These are phyloP conservation scores for Poeciliopsis infans DNA, from an alignment of 2,797 vertebrate species.

Conservation along the genomic window DNA sequence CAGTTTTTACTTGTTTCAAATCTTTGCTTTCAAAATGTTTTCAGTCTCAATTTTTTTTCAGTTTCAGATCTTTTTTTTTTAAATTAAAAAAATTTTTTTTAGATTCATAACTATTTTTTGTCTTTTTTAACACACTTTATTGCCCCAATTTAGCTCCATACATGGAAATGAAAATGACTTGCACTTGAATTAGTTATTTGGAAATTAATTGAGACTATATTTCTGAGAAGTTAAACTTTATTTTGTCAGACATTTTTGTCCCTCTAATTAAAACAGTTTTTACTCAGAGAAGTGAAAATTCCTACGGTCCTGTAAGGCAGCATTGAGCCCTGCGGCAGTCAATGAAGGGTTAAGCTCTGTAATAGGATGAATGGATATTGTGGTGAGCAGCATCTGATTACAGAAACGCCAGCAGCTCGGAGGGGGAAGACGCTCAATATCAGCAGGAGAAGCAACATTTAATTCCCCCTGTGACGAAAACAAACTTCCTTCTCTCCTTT, in stretches of 20 bases:
- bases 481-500: neutral
- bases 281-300: neutral
- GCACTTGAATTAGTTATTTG: neutral
- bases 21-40: too few relatives aligned
- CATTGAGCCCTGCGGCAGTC: slow-evolving; percentile 25
- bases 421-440: slow-evolving; percentile 12
- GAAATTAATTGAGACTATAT: neutral
- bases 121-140: too few relatives aligned
- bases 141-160: too few relatives aligned
- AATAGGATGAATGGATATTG: slow-evolving; percentile 83
- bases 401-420: slow-evolving; percentile 43
- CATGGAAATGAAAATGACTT: too few relatives aligned
- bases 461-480: neutral
- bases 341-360: slow-evolving; percentile 73
- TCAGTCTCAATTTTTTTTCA: too few relatives aligned
- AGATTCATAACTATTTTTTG: too few relatives aligned
- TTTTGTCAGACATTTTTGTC: neutral
- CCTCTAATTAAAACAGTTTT: too few relatives aligned
- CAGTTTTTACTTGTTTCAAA: too few relatives aligned
- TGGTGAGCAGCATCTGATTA: slow-evolving; percentile 74
- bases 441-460: neutral
- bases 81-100: too few relatives aligned
- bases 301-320: slow-evolving; percentile 37
- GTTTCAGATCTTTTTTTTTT: too few relatives aligned
- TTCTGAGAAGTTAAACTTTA: neutral